phyloP scores from a whole-genome alignment of 2,888 invertebrate species.

The Calephelis perditalis region DNA sequence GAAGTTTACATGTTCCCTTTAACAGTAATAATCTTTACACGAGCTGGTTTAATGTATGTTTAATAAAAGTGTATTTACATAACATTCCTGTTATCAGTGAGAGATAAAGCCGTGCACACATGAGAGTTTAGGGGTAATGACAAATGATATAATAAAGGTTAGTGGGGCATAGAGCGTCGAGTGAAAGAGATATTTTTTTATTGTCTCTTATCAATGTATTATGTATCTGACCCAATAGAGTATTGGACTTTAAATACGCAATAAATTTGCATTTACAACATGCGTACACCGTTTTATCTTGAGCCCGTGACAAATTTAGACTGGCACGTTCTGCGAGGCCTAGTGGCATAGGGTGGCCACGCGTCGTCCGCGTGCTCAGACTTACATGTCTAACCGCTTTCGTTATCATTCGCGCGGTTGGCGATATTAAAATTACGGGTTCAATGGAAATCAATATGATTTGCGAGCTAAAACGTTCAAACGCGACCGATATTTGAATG shows the following conservation, averaged over 20 bases:
- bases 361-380: conserved; percentile 13
- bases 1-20: not conserved
- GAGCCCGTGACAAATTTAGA: conserved; percentile 22
- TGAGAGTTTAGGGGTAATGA: conserved; percentile 8
- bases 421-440: conserved; percentile 5
- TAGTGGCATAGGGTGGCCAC: conserved; percentile 9
- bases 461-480: not conserved
- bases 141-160: conserved; percentile 14
- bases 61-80: conserved; percentile 7
- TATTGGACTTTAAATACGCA: conserved; percentile 7
- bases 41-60: not conserved
- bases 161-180: conserved; percentile 15
- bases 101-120: not conserved
- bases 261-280: conserved; percentile 15
- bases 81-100: conserved; percentile 2
- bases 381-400: conserved; percentile 9
- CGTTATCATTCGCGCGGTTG: conserved; percentile 5
- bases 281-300: conserved; percentile 19
- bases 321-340: conserved; percentile 12
- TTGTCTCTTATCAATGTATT: not conserved
- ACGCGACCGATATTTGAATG: not conserved
- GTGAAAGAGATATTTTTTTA: conserved; percentile 15
- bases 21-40: not conserved
- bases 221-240: conserved; percentile 13
- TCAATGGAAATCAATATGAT: conserved; percentile 1